Conservation (phyloP, 2,888 invertebrate species). For the Elegia similella region DNA sequence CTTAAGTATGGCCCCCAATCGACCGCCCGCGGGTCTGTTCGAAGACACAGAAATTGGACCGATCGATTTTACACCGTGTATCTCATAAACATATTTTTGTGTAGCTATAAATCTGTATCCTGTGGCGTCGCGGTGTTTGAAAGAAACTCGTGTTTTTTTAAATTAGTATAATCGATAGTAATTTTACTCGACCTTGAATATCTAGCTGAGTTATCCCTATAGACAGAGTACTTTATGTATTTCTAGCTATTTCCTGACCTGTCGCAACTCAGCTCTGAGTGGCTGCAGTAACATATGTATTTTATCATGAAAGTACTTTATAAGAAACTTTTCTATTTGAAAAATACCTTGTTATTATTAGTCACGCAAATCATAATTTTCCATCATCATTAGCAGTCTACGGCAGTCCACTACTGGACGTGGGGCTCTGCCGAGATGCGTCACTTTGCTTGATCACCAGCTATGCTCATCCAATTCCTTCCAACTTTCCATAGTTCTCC, state of each 20-base stretch:
- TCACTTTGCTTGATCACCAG: too few species aligned
- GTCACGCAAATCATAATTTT: too few species aligned
- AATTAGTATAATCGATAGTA: background rate
- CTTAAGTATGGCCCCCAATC: constrained; percentile 34
- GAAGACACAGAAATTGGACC: constrained; percentile 30
- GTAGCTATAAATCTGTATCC: background rate
- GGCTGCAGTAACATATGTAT: too few species aligned
- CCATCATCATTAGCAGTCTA: too few species aligned
- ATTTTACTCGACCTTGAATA: background rate
- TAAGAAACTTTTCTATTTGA: too few species aligned
- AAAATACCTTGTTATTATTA: too few species aligned
- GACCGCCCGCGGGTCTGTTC: constrained; percentile 41
- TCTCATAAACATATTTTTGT: constrained; percentile 8
- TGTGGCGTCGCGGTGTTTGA: background rate
- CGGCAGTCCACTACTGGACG: too few species aligned
- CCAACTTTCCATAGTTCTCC: too few species aligned
- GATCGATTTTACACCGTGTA: constrained; percentile 27
- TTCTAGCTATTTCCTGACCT: background rate
- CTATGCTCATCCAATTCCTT: too few species aligned
- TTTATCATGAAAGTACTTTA: too few species aligned
- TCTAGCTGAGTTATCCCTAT: background rate
- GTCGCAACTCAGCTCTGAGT: background rate
- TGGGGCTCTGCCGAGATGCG: too few species aligned
- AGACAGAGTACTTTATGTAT: background rate
- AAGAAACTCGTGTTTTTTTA: background rate